phyloP scores from a whole-genome alignment of 2,113 vertebrate species.

The Clarias gariepinus region DNA sequence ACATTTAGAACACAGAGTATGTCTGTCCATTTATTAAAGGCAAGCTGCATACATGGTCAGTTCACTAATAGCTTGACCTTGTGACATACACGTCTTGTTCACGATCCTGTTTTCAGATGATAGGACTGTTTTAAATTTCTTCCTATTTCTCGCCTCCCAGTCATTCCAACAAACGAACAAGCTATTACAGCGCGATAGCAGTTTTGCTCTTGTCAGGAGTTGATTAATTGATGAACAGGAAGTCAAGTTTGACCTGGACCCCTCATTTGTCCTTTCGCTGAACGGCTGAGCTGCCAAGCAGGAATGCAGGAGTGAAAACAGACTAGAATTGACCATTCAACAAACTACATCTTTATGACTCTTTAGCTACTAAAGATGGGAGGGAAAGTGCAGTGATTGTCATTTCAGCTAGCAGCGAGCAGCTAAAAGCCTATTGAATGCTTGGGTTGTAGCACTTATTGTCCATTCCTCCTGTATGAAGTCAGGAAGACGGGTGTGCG shows the following conservation, averaged over 20 bases:
- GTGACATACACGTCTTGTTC: neutral
- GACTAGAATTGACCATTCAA: slow-evolving; percentile 43
- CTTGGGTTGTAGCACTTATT: slow-evolving; percentile 22
- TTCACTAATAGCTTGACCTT: neutral
- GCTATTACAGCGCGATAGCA: neutral
- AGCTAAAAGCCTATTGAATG: slow-evolving; percentile 23
- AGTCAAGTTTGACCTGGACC: slow-evolving; percentile 65
- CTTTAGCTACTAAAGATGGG: slow-evolving; percentile 7
- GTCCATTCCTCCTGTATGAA: neutral
- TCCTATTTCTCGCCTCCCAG: neutral
- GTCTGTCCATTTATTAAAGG: neutral
- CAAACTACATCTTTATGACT: slow-evolving; percentile 24
- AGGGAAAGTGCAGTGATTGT: slow-evolving; percentile 3
- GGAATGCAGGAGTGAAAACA: slow-evolving; percentile 61
- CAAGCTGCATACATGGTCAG: neutral
- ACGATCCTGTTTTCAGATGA: neutral
- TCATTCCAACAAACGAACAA: neutral
- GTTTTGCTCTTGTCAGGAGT: slow-evolving; percentile 47
- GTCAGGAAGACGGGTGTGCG: neutral
- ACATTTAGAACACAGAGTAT: neutral
- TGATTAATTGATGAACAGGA: slow-evolving; percentile 68
- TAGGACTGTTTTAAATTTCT: slow-evolving; percentile 1
- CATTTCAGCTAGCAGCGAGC: slow-evolving; percentile 19
- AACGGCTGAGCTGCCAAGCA: slow-evolving; percentile 44
- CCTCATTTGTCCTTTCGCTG: slow-evolving; percentile 58